phyloP scores from a whole-genome alignment of 2,888 invertebrate species.

The Palloptera scutellata region DNA sequence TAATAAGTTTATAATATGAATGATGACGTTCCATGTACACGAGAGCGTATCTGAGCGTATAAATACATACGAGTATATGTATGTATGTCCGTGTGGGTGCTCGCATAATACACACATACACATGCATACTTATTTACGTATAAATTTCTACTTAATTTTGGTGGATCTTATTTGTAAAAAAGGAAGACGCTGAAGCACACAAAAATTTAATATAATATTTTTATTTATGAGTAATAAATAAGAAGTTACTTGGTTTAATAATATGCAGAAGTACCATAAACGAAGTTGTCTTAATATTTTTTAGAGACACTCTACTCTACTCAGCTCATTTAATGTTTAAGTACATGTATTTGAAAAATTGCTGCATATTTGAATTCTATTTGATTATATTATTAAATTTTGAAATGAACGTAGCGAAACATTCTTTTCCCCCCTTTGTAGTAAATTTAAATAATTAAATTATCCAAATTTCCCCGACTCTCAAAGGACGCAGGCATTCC shows the following conservation, averaged over 20 bases:
- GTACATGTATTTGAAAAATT: no score
- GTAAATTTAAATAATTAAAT: no score
- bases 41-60: slow-evolving; percentile 1
- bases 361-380: no score
- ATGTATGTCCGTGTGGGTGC: neutral
- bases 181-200: neutral
- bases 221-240: slow-evolving; percentile 4
- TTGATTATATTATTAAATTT: no score
- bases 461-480: no score
- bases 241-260: neutral
- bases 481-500: no score
- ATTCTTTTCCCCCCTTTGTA: no score
- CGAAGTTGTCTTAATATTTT: no score
- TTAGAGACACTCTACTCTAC: no score
- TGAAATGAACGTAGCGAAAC: no score
- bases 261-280: neutral
- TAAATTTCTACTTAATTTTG: slow-evolving; percentile 17
- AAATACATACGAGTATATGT: neutral
- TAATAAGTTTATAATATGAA: slow-evolving; percentile 12
- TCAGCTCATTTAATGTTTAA: no score
- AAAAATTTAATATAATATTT: slow-evolving; percentile 3
- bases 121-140: neutral
- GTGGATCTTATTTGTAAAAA: neutral
- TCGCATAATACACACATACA: neutral
- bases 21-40: neutral